Evolutionary conservation across 2,888 invertebrate species (phyloP).

Genomic region (Antitype chi): DNA sequence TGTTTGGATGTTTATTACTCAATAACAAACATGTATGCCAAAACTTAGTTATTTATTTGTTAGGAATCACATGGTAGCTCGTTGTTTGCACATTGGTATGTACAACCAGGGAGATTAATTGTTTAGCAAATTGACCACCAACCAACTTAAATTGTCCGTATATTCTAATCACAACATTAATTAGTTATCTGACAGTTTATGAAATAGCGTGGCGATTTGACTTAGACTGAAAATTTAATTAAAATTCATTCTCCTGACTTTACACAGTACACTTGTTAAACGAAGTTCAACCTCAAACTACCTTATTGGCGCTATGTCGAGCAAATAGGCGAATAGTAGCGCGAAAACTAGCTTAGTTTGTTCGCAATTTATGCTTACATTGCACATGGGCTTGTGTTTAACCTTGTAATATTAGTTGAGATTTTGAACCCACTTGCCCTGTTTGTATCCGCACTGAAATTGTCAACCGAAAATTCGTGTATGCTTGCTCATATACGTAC

Average conservation of each 20-base stretch:
- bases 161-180: neutral
- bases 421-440: constrained; percentile 11
- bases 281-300: neutral
- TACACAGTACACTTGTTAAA: neutral
- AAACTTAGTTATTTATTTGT: neutral
- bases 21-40: no score
- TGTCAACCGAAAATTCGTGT: neutral
- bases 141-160: neutral
- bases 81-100: no score
- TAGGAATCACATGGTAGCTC: neutral
- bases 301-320: neutral
- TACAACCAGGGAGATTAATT: no score
- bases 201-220: no score
- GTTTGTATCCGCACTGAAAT: neutral
- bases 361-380: neutral
- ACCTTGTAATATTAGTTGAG: constrained; percentile 6
- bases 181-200: no score
- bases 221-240: no score
- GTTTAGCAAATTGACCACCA: neutral
- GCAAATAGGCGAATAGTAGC: neutral
- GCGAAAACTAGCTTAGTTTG: constrained; percentile 8
- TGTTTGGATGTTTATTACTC: no score
- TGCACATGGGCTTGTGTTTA: neutral
- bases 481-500: neutral
- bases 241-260: no score